These are phyloP conservation scores for Sander vitreus DNA, from an alignment of 2,113 vertebrate species.

Conservation along the genomic window DNA sequence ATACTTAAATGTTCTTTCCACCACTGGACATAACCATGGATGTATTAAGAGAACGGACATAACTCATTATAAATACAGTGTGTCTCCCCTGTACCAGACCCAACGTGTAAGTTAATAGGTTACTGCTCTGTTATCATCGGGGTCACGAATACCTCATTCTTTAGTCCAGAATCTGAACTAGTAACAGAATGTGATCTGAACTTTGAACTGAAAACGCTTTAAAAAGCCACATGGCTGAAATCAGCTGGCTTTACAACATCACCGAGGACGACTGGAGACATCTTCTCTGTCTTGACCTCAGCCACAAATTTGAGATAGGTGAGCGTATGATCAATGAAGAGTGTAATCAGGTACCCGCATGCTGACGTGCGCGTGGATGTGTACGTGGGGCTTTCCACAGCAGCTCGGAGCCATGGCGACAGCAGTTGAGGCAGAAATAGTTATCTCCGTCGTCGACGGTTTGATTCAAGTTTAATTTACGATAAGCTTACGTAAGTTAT, in stretches of 20 bases:
- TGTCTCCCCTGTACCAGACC: neutral
- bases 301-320: neutral
- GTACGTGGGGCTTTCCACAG: slow-evolving; percentile 18
- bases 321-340: slow-evolving; percentile 3
- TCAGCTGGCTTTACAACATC: slow-evolving; percentile 1
- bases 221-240: slow-evolving; percentile 17
- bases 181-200: slow-evolving; percentile 26
- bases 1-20: neutral
- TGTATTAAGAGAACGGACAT: too few species aligned
- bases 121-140: slow-evolving; percentile 17
- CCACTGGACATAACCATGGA: neutral
- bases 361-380: neutral
- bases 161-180: neutral
- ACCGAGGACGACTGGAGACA: neutral
- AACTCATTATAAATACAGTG: neutral
- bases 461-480: neutral
- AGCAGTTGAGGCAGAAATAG: neutral
- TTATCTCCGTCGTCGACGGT: neutral
- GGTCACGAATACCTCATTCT: neutral
- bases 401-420: slow-evolving; percentile 41
- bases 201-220: slow-evolving; percentile 59
- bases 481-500: neutral
- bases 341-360: neutral
- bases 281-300: too few species aligned
- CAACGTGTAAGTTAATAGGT: slow-evolving; percentile 30